Percentiles rank a stretch among this genome's conserved stretches.
phyloP scores from a whole-genome alignment of 2,797 vertebrate species.

The Emydoidea blandingii region DNA sequence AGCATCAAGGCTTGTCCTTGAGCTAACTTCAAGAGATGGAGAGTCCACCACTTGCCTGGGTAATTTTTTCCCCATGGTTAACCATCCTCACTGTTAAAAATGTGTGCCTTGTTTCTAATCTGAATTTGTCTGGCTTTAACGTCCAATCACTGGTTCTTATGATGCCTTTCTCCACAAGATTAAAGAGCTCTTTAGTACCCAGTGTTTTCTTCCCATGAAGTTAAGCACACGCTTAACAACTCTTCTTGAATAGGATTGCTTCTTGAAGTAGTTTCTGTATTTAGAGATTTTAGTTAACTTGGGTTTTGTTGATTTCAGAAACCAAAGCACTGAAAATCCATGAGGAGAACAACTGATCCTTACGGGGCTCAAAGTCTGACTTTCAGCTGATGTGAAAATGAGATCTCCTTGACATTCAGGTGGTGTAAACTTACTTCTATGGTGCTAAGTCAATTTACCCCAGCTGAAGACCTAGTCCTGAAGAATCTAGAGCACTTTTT shows the following conservation, averaged over 20 bases:
- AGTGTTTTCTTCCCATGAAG: neutral
- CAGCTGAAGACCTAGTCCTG: neutral
- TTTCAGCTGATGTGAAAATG: neutral
- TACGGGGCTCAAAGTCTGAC: neutral
- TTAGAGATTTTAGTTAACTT: neutral
- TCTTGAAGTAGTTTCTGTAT: neutral
- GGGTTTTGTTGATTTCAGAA: neutral
- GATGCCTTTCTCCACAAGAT: neutral
- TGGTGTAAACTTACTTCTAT: neutral
- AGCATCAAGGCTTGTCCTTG: neutral
- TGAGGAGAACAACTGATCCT: neutral
- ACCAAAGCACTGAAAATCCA: neutral
- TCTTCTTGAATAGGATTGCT: neutral
- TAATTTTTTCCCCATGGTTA: accelerated
- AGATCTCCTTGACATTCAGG: neutral
- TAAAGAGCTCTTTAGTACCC: neutral
- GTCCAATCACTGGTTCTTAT: neutral
- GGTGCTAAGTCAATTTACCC: neutral
- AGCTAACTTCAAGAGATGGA: neutral
- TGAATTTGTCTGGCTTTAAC: neutral
- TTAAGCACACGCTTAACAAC: accelerated
- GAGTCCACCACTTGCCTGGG: accelerated
- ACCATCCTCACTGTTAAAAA: neutral
- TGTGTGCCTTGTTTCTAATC: neutral
- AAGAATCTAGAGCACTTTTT: neutral